Evolutionary conservation across 2,113 vertebrate genomes (phyloP).

Genomic region (Sinocyclocheilus rhinocerous): DNA sequence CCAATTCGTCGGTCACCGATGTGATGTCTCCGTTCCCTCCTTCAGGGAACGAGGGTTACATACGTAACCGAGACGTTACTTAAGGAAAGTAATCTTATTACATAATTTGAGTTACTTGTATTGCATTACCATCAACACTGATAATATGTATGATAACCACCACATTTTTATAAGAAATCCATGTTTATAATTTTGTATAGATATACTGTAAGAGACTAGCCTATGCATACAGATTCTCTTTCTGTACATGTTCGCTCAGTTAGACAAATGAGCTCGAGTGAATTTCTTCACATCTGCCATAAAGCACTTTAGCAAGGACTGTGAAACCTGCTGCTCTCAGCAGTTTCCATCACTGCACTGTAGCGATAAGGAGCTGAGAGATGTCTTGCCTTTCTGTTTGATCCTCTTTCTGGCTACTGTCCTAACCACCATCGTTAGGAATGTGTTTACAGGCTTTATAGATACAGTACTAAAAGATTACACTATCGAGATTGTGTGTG

Average conservation of each 20-base stretch:
- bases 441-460: constrained; percentile 8
- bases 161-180: background rate
- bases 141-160: background rate
- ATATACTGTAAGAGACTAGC: background rate
- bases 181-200: background rate
- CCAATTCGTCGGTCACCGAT: too few relatives aligned
- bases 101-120: too few relatives aligned
- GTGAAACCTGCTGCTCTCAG: constrained; percentile 30
- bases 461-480: background rate
- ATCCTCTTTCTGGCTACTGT: background rate
- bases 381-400: background rate
- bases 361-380: constrained; percentile 17
- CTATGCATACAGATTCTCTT: background rate
- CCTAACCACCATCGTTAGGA: background rate
- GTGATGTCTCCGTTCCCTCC: too few relatives aligned
- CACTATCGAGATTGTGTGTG: background rate
- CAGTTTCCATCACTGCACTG: constrained; percentile 23
- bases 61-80: too few relatives aligned
- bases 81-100: too few relatives aligned
- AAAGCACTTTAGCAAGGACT: background rate
- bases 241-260: too few relatives aligned
- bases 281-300: background rate
- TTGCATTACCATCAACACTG: too few relatives aligned
- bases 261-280: too few relatives aligned
- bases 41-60: too few relatives aligned